Evolutionary conservation across 2,113 vertebrate genomes (phyloP), one percentile per base, ranked within the genome.

Genomic region (Barbus barbus): DNA sequence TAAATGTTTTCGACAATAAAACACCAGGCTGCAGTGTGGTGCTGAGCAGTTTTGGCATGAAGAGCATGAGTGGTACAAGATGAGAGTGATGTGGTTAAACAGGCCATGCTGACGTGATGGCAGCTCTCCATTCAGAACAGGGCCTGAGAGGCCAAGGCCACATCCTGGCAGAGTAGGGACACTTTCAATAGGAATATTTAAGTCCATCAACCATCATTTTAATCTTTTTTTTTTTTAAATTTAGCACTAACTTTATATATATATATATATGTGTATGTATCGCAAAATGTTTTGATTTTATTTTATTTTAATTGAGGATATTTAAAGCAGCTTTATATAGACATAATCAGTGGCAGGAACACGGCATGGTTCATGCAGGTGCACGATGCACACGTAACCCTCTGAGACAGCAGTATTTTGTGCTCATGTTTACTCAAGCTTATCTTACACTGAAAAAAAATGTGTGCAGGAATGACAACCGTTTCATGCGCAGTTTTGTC

Each of bases 341-440:
- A 12, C 13, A 24, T 36, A 75, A 75, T 78, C 33, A 78, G 51
- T 38, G 53, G 31, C 76, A 78, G 9, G 51, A 18, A 60, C 33
- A 41, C 53, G 9, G 53, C 3, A 12, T 11, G 53, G 22, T 51
- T 28, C 24, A 78, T 60, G 53, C 53, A 60, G 51, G 53, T 78
- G 31, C 53, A 78, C 1, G 0, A 13, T 26, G 16, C 36, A 61
- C 36, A 20, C 9, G 41, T 38, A 79, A 63, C 13, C 38, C 58
- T 79, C 36, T 46, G 33, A 63, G 77, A 79, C 77, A 79, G 58
- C 77, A 83, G 36, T 79, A 65, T 77, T 53, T 86, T 84, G 76
- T 81, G 56, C 33, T 69, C 89, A 89, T 90, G 86, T 92, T 93
- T 91, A 82, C 87, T 89, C 41, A 85, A 65, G 9, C 86, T 89